Evolutionary conservation across 2,797 vertebrate species (phyloP).

Genomic region (Notolepis coatsorum): DNA sequence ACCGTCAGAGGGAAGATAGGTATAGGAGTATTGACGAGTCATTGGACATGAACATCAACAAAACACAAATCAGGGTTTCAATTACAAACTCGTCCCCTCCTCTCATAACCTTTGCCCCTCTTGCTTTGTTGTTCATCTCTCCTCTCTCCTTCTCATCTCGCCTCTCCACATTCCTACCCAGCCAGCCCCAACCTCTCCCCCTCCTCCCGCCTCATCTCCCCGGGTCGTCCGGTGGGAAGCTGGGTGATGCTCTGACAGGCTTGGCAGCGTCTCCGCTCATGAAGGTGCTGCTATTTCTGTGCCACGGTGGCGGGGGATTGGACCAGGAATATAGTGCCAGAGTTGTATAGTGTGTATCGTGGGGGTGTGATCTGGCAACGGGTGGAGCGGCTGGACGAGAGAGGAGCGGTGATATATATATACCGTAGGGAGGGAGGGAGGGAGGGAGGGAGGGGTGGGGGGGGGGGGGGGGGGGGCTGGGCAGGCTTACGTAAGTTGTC

Average conservation of each 20-base stretch:
- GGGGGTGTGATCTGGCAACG: slow-evolving; percentile 72
- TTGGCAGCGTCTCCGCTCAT: slow-evolving; percentile 80
- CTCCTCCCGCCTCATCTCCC: slow-evolving; percentile 21
- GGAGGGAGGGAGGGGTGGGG: too few relatives aligned
- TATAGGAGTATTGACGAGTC: too few relatives aligned
- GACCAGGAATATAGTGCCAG: slow-evolving; percentile 77
- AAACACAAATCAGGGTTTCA: too few relatives aligned
- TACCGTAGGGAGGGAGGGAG: too few relatives aligned
- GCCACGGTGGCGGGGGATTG: slow-evolving; percentile 66
- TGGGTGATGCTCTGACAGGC: slow-evolving; percentile 78
- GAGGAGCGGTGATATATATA: slow-evolving; percentile 58
- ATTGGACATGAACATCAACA: too few relatives aligned
- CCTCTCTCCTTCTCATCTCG: slow-evolving; percentile 1
- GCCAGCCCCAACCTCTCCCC: not conserved
- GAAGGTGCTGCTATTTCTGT: slow-evolving; percentile 78
- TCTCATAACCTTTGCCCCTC: slow-evolving; percentile 43
- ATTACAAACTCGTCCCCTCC: too few relatives aligned
- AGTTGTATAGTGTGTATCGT: slow-evolving; percentile 81
- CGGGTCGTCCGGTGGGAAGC: slow-evolving; percentile 70
- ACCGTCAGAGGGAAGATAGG: too few relatives aligned
- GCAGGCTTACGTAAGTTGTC: slow-evolving; percentile 73
- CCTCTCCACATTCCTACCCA: too few relatives aligned
- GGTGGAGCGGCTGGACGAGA: slow-evolving; percentile 55
- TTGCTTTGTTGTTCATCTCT: slow-evolving; percentile 30
- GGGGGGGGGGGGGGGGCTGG: slow-evolving; percentile 58